phyloP scores from a whole-genome alignment of 2,888 invertebrate species.

The Rhagium mordax region DNA sequence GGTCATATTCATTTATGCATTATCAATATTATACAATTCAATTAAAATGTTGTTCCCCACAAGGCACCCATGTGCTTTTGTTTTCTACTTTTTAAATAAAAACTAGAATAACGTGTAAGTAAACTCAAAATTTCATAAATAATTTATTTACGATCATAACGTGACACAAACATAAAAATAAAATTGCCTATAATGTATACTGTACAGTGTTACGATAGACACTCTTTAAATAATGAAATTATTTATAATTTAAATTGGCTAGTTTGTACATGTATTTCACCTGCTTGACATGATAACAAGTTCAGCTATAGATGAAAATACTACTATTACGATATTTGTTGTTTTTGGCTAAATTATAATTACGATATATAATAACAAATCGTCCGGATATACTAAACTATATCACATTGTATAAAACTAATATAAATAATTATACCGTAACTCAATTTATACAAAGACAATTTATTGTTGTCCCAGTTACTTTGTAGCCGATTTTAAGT shows the following conservation, averaged over 20 bases:
- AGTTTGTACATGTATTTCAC: constrained; percentile 62
- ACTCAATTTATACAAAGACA: constrained; percentile 46
- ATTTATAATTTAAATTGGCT: constrained; percentile 59
- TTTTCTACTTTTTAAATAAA: too few species aligned
- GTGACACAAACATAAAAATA: constrained; percentile 47
- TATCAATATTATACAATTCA: too few species aligned
- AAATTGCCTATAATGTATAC: constrained; percentile 49
- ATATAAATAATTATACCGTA: constrained; percentile 43
- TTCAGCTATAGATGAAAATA: constrained; percentile 48
- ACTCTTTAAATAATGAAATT: constrained; percentile 54
- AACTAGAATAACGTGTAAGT: background rate
- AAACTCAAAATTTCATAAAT: constrained; percentile 33
- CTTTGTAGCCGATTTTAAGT: constrained; percentile 88
- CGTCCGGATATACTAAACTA: constrained; percentile 26
- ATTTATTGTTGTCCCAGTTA: constrained; percentile 70
- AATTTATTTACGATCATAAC: constrained; percentile 44
- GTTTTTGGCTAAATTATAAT: constrained; percentile 39
- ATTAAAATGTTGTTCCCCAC: too few species aligned
- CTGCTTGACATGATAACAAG: constrained; percentile 47
- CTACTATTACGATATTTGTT: constrained; percentile 43
- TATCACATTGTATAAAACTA: constrained; percentile 38
- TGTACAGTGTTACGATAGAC: constrained; percentile 54
- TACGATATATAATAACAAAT: constrained; percentile 33
- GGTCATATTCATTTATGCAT: too few species aligned
- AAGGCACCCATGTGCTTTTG: too few species aligned